A percentile compares a stretch with the other conserved stretches of the same genome.
phyloP scores from a whole-genome alignment of 2,797 vertebrate genomes.

The Apogon hyalosoma region DNA sequence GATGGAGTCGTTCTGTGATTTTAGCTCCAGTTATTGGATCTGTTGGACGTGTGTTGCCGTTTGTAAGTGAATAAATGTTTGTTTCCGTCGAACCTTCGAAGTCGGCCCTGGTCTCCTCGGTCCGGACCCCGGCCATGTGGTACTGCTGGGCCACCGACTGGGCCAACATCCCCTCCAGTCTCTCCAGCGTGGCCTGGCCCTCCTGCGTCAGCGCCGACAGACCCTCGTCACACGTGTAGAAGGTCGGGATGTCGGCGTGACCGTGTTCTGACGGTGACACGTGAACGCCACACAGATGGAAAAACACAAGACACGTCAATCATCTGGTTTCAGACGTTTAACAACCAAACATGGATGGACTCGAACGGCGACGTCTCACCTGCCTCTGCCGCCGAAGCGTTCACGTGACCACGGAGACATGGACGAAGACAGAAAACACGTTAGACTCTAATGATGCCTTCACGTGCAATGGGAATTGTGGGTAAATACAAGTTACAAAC shows the following conservation, averaged over 20 bases:
- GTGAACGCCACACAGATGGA: background rate
- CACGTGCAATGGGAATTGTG: no score
- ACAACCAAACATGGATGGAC: no score
- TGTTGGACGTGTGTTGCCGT: background rate
- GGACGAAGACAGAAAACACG: no score
- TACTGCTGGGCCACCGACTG: slow-evolving; percentile 90
- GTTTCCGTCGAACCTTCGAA: slow-evolving; percentile 85
- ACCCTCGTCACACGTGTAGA: slow-evolving; percentile 97
- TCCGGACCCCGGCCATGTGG: slow-evolving; percentile 96
- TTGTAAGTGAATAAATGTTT: background rate
- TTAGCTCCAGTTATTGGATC: no score
- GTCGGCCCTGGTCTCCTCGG: slow-evolving; percentile 85
- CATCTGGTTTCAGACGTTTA: no score
- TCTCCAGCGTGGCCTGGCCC: slow-evolving; percentile 93
- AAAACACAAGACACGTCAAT: background rate
- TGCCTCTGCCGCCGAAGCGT: slow-evolving; percentile 56
- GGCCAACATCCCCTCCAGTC: slow-evolving; percentile 95
- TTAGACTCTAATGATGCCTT: no score
- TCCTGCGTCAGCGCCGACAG: slow-evolving; percentile 91
- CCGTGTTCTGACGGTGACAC: slow-evolving; percentile 83
- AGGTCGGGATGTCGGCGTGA: slow-evolving; percentile 89
- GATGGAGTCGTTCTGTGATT: no score
- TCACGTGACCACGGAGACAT: background rate
- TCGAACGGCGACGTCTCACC: slow-evolving; percentile 41
- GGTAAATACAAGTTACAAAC: no score